phyloP scores from a whole-genome alignment of 1,140 invertebrate genomes.

The Gryllus bimaculatus region DNA sequence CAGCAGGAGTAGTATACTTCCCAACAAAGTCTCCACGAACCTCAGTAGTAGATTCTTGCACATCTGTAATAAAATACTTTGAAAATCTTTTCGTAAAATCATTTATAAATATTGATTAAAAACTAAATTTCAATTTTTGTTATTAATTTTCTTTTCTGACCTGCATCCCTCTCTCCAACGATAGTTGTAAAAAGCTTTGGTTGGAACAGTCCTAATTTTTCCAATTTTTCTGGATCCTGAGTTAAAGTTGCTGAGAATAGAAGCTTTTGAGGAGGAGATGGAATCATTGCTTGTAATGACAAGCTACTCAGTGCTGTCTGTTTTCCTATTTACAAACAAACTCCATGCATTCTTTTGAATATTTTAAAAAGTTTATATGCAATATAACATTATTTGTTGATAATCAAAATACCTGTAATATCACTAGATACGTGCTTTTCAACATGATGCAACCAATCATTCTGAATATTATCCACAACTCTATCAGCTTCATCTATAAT shows the following conservation, averaged over 20 bases:
- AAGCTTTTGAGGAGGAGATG: constrained; percentile 71
- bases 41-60: neutral
- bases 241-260: constrained; percentile 93
- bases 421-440: neutral
- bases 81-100: too few relatives aligned
- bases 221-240: constrained; percentile 89
- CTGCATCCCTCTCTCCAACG: constrained; percentile 34
- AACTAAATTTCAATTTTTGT: too few relatives aligned
- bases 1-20: constrained; percentile 73
- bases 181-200: constrained; percentile 84
- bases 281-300: constrained; percentile 14
- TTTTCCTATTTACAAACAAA: constrained; percentile 8
- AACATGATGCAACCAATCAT: constrained; percentile 75
- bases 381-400: too few relatives aligned
- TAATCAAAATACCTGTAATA: neutral
- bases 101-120: too few relatives aligned
- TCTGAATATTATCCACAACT: constrained; percentile 80
- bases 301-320: constrained; percentile 14
- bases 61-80: neutral
- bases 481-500: constrained; percentile 95
- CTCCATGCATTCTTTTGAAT: constrained; percentile 9
- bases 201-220: constrained; percentile 76
- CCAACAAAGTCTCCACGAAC: constrained; percentile 48
- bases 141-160: constrained; percentile 13
- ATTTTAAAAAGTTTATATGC: too few relatives aligned